Conservation (phyloP, 2,797 vertebrate genomes). For the Scolopax bukidnonensis region DNA sequence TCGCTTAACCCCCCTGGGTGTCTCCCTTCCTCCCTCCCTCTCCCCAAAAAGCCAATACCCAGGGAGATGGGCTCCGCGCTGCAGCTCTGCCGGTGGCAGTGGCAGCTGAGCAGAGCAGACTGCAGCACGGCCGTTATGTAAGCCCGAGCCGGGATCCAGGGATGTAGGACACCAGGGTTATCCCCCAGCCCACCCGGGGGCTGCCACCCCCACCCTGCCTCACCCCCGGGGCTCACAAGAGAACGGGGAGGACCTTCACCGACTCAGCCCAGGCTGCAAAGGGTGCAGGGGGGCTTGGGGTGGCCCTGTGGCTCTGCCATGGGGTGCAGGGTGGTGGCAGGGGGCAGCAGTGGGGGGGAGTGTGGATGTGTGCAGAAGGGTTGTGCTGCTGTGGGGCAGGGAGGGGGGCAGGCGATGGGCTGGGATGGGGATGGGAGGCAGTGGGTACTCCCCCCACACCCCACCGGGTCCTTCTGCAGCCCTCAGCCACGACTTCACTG, state of each 20-base stretch:
- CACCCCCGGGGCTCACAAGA: fast-evolving
- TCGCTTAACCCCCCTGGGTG: not conserved
- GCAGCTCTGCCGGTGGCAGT: conserved; percentile 60
- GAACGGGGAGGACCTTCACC: fast-evolving
- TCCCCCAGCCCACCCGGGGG: not conserved
- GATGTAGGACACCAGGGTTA: conserved; percentile 29
- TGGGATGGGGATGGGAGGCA: not conserved
- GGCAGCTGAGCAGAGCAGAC: conserved; percentile 54
- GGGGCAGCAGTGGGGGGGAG: not conserved
- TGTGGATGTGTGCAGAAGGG: fast-evolving
- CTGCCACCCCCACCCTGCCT: not conserved
- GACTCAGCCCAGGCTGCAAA: fast-evolving
- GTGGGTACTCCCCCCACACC: not conserved
- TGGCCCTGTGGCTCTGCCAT: not conserved
- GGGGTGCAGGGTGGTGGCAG: not conserved
- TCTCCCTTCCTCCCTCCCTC: not conserved
- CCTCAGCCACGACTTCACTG: not conserved
- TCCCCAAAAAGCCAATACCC: conserved; percentile 10
- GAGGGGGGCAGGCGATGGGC: not conserved
- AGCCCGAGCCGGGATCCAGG: conserved; percentile 25
- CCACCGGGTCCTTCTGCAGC: not conserved
- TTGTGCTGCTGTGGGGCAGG: not conserved
- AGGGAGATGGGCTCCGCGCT: conserved; percentile 15
- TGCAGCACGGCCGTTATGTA: conserved; percentile 58
- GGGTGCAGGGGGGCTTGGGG: not conserved